phyloP scores from a whole-genome alignment of 1,140 invertebrate genomes.

The Portunus trituberculatus region DNA sequence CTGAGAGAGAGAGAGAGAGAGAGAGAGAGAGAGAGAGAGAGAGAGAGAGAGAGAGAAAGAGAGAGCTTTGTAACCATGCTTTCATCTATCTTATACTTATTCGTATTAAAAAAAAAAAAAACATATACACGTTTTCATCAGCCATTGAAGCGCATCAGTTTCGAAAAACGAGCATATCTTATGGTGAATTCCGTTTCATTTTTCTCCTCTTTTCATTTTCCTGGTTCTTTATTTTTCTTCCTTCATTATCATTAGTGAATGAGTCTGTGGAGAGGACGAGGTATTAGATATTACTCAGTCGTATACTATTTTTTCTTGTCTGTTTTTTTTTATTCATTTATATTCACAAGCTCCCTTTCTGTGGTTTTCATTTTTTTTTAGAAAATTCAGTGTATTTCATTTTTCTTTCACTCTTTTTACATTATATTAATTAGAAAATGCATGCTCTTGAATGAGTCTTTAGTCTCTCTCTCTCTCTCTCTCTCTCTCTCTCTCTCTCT shows the following conservation, averaged over 20 bases:
- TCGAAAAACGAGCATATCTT: neutral
- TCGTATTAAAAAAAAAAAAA: neutral
- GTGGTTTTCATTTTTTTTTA: neutral
- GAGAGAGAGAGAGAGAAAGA: neutral
- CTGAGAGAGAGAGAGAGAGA: neutral
- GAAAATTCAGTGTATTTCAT: neutral
- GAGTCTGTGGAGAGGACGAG: neutral
- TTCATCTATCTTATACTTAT: neutral
- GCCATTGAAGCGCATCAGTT: neutral
- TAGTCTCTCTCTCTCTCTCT: slow-evolving; percentile 1
- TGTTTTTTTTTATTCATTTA: neutral
- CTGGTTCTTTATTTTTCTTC: neutral
- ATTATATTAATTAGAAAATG: slow-evolving; percentile 5
- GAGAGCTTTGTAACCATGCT: too few relatives aligned
- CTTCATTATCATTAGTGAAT: neutral
- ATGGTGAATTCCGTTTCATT: neutral
- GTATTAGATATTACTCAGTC: neutral
- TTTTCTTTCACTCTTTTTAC: neutral
- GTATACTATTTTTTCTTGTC: neutral
- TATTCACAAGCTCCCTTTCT: neutral
- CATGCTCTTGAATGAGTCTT: neutral
- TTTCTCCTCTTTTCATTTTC: neutral
- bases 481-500: slow-evolving; percentile 10
- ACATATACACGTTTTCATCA: neutral
- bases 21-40: slow-evolving; percentile 18